Evolutionary conservation across 2,113 vertebrate species (phyloP), one percentile per base, ranked within the genome.

Genomic region (Cavia aperea): DNA sequence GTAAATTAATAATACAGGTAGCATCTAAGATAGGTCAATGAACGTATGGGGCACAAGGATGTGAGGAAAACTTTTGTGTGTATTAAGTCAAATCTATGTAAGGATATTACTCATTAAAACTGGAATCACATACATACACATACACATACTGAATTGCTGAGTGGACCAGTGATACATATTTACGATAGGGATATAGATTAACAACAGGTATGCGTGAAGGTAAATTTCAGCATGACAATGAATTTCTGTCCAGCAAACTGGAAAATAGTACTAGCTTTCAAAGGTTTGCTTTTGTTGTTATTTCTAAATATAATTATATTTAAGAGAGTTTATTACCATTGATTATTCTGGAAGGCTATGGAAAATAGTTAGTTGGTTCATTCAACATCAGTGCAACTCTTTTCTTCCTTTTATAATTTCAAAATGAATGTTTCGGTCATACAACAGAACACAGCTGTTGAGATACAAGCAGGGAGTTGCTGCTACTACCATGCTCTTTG

Each of bases 171-270:
- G 46, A 86, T 21, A 49, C 6, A 70, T 36, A 75, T 68, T 78
- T 70, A 63, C 66, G 46, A 58, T 33, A 31, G 11, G 4, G 21
- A 18, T 18, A 36, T 58, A 63, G 56, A n/a, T 29, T 81, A 60
- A 19, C 16, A 65, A 72, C 4, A 73, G 16, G 1, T 26, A 1
- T 65, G 81, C 77, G 14, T 58, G 54, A 73, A 11, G 11, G 10
- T 26, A 60, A 43, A 14, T 26, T 83, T 90, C 77, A 90, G 7
- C 2, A 8, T 68, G 49, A 84, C 33, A 73, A 4, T 68, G 31
- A 93, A 85, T 62, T 90, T 94, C 56, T 81, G 23, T 77, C 36
- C 29, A 63, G 31, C 58, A 91, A 86, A 81, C 24, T 29, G 92
- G 56, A 87, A 90, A 84, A 87, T 19, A 70, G 10, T 79, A 16